Evolutionary conservation across 2,113 vertebrate genomes (phyloP).

Genomic region (Bucco capensis): DNA sequence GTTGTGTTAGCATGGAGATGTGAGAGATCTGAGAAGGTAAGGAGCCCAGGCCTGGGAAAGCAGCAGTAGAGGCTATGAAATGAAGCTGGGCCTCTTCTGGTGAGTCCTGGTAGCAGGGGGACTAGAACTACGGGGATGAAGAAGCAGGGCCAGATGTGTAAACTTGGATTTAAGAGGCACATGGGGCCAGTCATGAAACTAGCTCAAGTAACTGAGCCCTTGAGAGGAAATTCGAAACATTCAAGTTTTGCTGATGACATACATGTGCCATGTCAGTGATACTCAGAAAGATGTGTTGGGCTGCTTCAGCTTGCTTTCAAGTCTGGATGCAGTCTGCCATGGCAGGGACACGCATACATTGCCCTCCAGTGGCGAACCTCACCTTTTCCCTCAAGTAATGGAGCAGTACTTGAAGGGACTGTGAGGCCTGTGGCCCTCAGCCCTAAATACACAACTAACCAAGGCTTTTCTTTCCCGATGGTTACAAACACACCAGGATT

Average conservation of each 20-base stretch:
- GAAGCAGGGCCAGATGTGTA: neutral
- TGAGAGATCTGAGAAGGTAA: accelerated
- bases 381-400: neutral
- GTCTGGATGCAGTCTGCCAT: accelerated
- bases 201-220: neutral
- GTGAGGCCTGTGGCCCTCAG: accelerated
- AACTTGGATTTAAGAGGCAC: neutral
- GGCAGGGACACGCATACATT: accelerated
- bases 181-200: neutral
- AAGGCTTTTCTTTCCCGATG: neutral
- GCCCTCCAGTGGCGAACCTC: slow-evolving; percentile 20
- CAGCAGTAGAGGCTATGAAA: neutral
- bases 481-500: accelerated
- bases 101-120: neutral
- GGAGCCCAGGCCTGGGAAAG: accelerated
- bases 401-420: accelerated
- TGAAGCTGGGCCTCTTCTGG: neutral
- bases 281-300: too few relatives aligned
- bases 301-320: accelerated
- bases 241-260: neutral
- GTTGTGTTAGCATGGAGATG: accelerated
- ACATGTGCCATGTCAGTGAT: accelerated
- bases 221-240: neutral
- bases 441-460: accelerated
- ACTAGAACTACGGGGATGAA: neutral